Evolutionary conservation across 2,888 invertebrate genomes (phyloP), one percentile per base, ranked within the genome.

Genomic region (Lacanobia oleracea): DNA sequence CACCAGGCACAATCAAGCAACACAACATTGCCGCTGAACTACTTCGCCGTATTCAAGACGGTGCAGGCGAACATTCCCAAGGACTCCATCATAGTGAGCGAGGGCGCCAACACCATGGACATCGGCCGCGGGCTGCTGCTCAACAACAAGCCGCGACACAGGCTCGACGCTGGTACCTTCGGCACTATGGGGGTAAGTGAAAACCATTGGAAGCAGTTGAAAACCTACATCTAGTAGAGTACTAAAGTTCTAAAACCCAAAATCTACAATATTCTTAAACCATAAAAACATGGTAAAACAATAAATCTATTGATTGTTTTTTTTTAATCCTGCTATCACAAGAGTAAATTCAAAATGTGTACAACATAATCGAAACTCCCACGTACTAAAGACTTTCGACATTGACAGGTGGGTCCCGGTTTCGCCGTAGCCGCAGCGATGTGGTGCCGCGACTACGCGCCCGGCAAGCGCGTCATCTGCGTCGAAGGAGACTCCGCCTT

Each of bases 81-180:
- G 89, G 98, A 99, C 94, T 97, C 98, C 8, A 97, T 99, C 21
- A 98, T 99, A 75, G 98, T 99, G 43, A 99, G 99, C 90, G 99
- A 99, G 94, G 99, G 99, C 33, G 99, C 99, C 50, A 99, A 99
- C 93, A 99, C 99, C 0, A 99, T 99, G 99, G 99, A 99, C 91
- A 99, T 99, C 89, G 99, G 99, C 0, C 97, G 99, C 60, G 97
- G 98, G 0, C 97, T 99, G 94, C 94, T 99, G 51, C 95, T 97
- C n/a, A 99, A 99, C 91, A 97, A 97, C 84, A 95, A 97, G 81
- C 98, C 99, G 0, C 96, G 99, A 57, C 99, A 98, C 90, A 97
- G 99, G 74, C 96, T 99, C 7, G 99, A 99, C 93, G 99, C 99
- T 9, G 99, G 99, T 70, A 99, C 99, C 6, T 99, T 99, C 93